These are phyloP conservation scores for Coregonus sp. DNA, from an alignment of 2,797 vertebrate genomes.

Conservation along the genomic window DNA sequence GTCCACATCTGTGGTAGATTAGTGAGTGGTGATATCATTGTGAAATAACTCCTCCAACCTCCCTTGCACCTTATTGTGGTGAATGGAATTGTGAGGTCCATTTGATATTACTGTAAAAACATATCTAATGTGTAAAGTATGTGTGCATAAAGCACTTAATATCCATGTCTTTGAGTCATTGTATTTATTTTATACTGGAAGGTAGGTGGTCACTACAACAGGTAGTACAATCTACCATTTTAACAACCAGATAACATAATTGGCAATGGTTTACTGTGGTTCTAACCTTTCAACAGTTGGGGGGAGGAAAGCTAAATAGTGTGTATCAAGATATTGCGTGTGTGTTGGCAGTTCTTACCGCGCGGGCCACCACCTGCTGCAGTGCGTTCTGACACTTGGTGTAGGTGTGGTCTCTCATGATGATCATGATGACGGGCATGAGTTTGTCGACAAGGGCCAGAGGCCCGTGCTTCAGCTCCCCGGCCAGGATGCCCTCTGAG, in stretches of 20 bases:
- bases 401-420: conserved; percentile 96
- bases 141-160: conserved; percentile 5
- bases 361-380: conserved; percentile 93
- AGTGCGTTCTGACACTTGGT: conserved; percentile 96
- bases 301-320: not conserved
- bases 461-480: conserved; percentile 94
- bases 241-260: not conserved
- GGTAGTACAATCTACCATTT: not conserved
- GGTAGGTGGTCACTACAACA: not conserved
- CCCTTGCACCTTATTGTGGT: conserved; percentile 43
- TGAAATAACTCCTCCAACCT: conserved; percentile 34
- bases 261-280: not conserved
- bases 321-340: not conserved
- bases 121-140: conserved; percentile 23
- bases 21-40: conserved; percentile 45
- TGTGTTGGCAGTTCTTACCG: conserved; percentile 71
- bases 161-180: not conserved
- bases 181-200: not conserved
- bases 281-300: not conserved
- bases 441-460: conserved; percentile 95
- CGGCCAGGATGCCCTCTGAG: conserved; percentile 95
- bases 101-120: conserved; percentile 22
- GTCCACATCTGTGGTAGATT: conserved; percentile 53
- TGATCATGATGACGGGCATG: conserved; percentile 99
- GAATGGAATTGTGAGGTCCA: conserved; percentile 28